Evolutionary conservation across 2,888 invertebrate genomes (phyloP).

Genomic region (Ariolimax columbianus): DNA sequence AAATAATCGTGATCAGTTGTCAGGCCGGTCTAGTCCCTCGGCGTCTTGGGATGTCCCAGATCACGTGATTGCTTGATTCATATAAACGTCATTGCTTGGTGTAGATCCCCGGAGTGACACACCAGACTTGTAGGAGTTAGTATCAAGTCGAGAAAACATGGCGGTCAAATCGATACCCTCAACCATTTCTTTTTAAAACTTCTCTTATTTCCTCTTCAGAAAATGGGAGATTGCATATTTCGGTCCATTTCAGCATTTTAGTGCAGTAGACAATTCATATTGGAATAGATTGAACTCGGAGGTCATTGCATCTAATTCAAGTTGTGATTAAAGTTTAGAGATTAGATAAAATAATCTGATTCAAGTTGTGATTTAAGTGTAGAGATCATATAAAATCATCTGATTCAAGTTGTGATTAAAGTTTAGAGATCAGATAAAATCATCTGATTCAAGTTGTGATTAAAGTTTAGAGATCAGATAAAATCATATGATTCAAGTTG

Average conservation of each 20-base stretch:
- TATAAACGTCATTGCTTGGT: background rate
- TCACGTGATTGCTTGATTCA: slow-evolving; percentile 18
- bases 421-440: too few relatives aligned
- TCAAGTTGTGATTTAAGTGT: too few relatives aligned
- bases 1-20: background rate
- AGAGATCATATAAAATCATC: too few relatives aligned
- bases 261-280: background rate
- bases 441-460: too few relatives aligned
- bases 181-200: background rate
- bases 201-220: background rate
- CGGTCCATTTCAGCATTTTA: background rate
- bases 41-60: background rate
- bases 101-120: background rate
- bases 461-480: too few relatives aligned
- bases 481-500: too few relatives aligned
- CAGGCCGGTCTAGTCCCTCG: background rate
- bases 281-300: too few relatives aligned
- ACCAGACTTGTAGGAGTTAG: background rate
- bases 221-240: background rate
- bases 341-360: too few relatives aligned
- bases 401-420: too few relatives aligned
- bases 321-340: too few relatives aligned
- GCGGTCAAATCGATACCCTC: background rate
- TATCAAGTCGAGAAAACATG: background rate
- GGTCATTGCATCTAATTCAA: too few relatives aligned